These are phyloP conservation scores for Muntiacus reevesi DNA, from an alignment of 2,113 vertebrate species.

Conservation along the genomic window DNA sequence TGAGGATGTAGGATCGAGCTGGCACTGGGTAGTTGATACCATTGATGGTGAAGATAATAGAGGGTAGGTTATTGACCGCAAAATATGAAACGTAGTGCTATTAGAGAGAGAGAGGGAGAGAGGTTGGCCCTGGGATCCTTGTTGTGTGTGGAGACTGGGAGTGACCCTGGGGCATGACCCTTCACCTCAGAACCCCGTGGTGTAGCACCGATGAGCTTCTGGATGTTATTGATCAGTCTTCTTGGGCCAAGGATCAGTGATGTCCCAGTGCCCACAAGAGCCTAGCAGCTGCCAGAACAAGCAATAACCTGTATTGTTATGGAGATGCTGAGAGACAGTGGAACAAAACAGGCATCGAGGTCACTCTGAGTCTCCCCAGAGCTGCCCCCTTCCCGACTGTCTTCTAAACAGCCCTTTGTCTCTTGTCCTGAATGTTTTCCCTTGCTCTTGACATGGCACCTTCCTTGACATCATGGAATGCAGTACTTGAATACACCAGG, in stretches of 20 bases:
- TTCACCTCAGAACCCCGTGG: too few relatives aligned
- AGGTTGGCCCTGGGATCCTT: not conserved
- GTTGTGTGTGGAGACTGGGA: not conserved
- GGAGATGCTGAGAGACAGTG: not conserved
- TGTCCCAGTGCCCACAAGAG: accelerated
- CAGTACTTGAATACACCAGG: not conserved
- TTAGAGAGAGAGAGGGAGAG: not conserved
- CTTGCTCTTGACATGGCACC: not conserved
- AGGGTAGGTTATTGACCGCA: too few relatives aligned
- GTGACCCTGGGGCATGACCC: too few relatives aligned
- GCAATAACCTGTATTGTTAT: not conserved
- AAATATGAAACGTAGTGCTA: too few relatives aligned
- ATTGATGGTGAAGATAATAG: too few relatives aligned
- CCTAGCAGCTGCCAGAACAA: accelerated
- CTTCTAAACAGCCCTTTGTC: not conserved
- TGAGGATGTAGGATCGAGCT: too few relatives aligned
- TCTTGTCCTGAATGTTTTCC: not conserved
- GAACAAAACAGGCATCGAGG: not conserved
- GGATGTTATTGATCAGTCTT: too few relatives aligned
- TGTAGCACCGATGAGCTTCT: accelerated
- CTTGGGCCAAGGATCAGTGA: not conserved
- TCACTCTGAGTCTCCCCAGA: not conserved
- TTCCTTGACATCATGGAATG: not conserved
- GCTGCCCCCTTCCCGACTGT: not conserved
- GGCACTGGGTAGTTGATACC: too few relatives aligned